Conservation (phyloP, 2,888 invertebrate genomes). For the Lepidochrysops patricia region DNA sequence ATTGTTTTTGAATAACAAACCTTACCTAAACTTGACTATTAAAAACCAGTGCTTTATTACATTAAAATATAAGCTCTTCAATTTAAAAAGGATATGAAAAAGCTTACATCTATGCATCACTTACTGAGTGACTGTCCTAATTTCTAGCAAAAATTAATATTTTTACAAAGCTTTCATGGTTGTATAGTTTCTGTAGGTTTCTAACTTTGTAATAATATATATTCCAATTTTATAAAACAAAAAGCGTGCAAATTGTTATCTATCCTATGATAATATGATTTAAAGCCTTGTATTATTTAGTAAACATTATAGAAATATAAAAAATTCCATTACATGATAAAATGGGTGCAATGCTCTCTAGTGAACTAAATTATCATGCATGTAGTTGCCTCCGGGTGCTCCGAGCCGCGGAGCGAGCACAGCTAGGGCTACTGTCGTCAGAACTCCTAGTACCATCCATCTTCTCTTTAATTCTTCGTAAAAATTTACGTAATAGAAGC, state of each 20-base stretch:
- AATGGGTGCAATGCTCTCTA: conserved; percentile 61
- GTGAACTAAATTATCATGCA: conserved; percentile 46
- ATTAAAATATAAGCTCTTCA: background rate
- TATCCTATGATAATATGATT: background rate
- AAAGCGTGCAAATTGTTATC: conserved; percentile 8
- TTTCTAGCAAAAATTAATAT: background rate
- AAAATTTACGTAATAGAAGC: conserved; percentile 39
- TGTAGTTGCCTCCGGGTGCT: conserved; percentile 61
- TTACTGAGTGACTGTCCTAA: background rate
- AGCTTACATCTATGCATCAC: background rate
- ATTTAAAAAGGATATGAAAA: background rate
- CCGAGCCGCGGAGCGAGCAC: conserved; percentile 49
- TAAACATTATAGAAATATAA: background rate
- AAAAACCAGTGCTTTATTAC: background rate
- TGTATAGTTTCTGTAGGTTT: background rate
- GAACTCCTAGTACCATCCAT: conserved; percentile 51
- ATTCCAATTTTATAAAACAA: background rate
- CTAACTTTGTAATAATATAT: background rate
- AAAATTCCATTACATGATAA: conserved; percentile 43
- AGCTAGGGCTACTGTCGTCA: conserved; percentile 41
- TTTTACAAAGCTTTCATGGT: background rate
- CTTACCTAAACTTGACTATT: background rate
- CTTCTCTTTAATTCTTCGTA: conserved; percentile 41
- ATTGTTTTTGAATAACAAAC: background rate
- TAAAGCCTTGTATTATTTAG: background rate